Evolutionary conservation across 2,888 invertebrate species (phyloP), one percentile per base, ranked within the genome.

Genomic region (Heliconius cydno): DNA sequence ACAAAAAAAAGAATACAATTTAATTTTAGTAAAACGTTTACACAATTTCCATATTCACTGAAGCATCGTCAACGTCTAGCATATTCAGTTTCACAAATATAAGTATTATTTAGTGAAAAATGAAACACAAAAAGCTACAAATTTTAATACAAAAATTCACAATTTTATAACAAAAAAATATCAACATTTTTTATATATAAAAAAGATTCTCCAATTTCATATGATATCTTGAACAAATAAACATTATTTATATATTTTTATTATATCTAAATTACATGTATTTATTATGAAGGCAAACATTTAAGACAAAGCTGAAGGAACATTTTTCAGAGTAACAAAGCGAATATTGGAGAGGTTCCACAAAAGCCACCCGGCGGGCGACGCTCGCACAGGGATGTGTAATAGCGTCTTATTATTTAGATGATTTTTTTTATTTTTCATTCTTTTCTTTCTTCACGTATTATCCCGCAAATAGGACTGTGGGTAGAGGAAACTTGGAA

Each of bases 301-400:
- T 88, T 87, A 86, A 86, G 86, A 87, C 88, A 88, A 87, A 89
- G 86, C 86, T 86, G 84, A 87, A 86, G 88, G 92, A 89, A 91
- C 89, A 89, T 92, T 91, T 92, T 92, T 89, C 93, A 89, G 89
- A 89, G 92, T 94, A 94, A 94, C 94, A 94, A 94, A 95, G 95
- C 93, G 94, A 94, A 92, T 94, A 95, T 94, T 93, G 93, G 93
- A 94, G 94, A 91, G 92, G 88, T 89, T 90, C 90, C 92, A 93
- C 93, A 94, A 94, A 94, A 94, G 92, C 90, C 92, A 91, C 88
- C 88, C 89, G 90, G 83, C 87, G 86, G 87, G 87, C 86, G 87
- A 83, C 79, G 86, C 83, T 82, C 76, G 38, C 83, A 78, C 85
- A 86, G 87, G 83, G 86, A 81, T 84, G 86, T 67, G 77, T 80